These are phyloP conservation scores for Poeciliopsis infans DNA, from an alignment of 2,797 vertebrate genomes.

Conservation along the genomic window DNA sequence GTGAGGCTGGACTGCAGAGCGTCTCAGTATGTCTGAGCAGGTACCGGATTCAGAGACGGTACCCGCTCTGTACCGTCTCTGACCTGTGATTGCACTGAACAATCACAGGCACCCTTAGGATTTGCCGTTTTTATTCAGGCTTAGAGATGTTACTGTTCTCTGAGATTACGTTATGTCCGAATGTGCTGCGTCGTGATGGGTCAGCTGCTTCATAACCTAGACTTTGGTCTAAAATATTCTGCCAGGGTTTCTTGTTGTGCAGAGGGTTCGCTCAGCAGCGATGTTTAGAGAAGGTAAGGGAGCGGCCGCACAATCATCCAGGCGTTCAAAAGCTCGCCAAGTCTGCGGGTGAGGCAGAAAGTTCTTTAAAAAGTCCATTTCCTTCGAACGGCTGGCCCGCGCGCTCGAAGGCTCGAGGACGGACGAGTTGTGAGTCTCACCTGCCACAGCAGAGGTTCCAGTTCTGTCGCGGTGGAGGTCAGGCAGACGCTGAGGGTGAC, in stretches of 20 bases:
- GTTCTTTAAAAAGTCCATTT: conserved; percentile 1
- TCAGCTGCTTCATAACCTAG: conserved; percentile 34
- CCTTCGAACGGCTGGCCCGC: neutral
- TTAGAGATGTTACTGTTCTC: neutral
- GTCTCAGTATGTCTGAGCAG: neutral
- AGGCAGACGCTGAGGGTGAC: conserved; percentile 91
- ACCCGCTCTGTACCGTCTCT: too few relatives aligned
- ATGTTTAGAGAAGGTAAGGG: conserved; percentile 7
- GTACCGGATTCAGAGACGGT: neutral
- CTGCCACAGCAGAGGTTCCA: conserved; percentile 94
- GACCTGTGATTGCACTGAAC: neutral
- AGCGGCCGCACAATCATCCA: conserved; percentile 5
- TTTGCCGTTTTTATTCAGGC: neutral
- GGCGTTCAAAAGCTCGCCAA: neutral
- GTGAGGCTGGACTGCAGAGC: conserved; percentile 19
- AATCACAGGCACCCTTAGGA: conserved; percentile 7
- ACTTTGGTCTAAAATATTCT: conserved; percentile 26
- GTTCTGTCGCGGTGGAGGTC: conserved; percentile 76
- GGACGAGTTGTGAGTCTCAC: conserved; percentile 69
- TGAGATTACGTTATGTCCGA: conserved; percentile 16
- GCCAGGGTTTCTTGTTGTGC: conserved; percentile 31
- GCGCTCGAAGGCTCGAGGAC: neutral
- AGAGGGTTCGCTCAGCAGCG: conserved; percentile 3
- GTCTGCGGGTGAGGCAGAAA: neutral
- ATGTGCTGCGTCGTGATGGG: conserved; percentile 19